Evolutionary conservation across 2,797 vertebrate genomes (phyloP), one percentile per base, ranked within the genome.

Genomic region (Rhynchotus rufescens): DNA sequence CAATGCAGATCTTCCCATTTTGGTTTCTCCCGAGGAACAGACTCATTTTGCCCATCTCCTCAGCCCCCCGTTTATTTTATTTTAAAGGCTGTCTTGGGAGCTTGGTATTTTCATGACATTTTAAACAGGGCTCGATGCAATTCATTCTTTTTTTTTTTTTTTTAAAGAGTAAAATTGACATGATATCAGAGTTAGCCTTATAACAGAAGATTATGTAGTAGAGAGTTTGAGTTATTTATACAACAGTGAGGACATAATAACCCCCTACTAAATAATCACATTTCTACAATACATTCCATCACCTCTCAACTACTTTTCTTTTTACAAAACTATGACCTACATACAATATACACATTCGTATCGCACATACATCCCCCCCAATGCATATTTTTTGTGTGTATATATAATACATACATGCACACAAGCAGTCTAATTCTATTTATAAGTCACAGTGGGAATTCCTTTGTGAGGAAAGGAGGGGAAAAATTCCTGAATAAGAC

Each of bases 391-490:
- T 97, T 93, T 97, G 97, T 97, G 97, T 98, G 97, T 97, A 97
- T 97, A 97, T 97, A 96, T 96, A 94, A 98, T 95, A 97, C 92
- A 96, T 95, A 97, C 95, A 97, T 96, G 96, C 97, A 98, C 97
- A 98, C 96, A 95, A 96, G 97, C 95, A 97, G 96, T 97, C 96
- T 96, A 97, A 95, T 96, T 97, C 93, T 98, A 97, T 97, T 96
- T 97, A 97, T 96, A 98, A 98, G 97, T 98, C 98, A 98, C 97
- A 98, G 97, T 98, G 97, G 98, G 97, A 98, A 98, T 97, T 98
- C 96, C 96, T 98, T 98, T 96, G 97, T 96, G 97, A 98, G 97
- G 97, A 97, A 97, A 94, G 79, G 94, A 95, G 92, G 95, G 96
- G 94, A 67, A 94, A 96, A 94, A 89, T 97, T 97, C 97, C 97